These are phyloP conservation scores for Anthopleura sola DNA, from an alignment of 64 coral and sea anemone genomes.

Conservation along the genomic window DNA sequence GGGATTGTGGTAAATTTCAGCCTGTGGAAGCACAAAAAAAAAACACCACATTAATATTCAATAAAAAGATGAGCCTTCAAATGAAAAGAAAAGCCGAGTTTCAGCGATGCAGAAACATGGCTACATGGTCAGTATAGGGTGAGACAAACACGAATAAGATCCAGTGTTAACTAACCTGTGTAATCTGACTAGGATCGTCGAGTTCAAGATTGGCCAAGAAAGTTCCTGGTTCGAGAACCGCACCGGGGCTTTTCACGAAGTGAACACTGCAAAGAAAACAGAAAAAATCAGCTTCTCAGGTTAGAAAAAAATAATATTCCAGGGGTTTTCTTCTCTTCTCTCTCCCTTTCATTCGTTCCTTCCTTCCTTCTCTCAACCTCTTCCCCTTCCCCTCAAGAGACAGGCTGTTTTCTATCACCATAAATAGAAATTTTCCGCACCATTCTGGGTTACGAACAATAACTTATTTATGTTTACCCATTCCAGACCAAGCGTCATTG, in stretches of 20 bases:
- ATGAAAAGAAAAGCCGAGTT: background rate
- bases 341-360: background rate
- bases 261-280: conserved; percentile 34
- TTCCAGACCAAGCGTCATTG: no score
- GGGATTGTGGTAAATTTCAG: conserved; percentile 59
- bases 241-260: conserved; percentile 81
- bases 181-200: conserved; percentile 90
- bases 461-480: no score
- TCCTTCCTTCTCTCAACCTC: no score
- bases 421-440: no score
- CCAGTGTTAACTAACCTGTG: conserved; percentile 88
- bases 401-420: no score
- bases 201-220: conserved; percentile 86
- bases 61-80: background rate
- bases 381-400: no score
- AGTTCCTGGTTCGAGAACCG: conserved; percentile 91
- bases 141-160: no score
- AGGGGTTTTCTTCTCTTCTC: no score
- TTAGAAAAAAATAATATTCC: no score
- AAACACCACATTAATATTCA: background rate
- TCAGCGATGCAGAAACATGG: no score
- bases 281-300: no score
- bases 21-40: conserved; percentile 35
- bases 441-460: no score
- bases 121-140: background rate